phyloP scores from a whole-genome alignment of 2,113 vertebrate species.

The Cynocephalus volans region DNA sequence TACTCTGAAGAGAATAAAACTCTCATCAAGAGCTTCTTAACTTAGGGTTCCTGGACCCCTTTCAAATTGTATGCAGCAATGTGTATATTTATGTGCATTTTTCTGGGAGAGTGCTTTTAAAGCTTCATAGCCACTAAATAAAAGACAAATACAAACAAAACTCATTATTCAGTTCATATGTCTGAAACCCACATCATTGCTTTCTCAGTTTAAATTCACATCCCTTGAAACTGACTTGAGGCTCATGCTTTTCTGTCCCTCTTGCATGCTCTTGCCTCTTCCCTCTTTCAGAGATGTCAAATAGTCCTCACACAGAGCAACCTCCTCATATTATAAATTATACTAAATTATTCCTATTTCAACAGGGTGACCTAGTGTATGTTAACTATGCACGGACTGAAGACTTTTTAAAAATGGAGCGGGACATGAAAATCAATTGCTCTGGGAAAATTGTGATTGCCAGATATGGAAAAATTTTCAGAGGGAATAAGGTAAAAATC shows the following conservation, averaged over 20 bases:
- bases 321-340: background rate
- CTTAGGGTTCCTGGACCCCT: background rate
- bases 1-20: background rate
- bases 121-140: background rate
- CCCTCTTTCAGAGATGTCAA: background rate
- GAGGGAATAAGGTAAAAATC: conserved; percentile 96
- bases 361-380: conserved; percentile 96
- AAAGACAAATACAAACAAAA: background rate
- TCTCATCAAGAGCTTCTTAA: background rate
- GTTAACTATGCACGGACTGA: conserved; percentile 97
- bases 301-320: background rate
- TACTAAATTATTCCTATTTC: conserved; percentile 33
- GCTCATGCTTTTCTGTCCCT: background rate
- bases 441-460: conserved; percentile 96
- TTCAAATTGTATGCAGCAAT: background rate
- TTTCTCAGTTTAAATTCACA: background rate
- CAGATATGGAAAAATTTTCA: conserved; percentile 98
- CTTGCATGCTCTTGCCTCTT: background rate
- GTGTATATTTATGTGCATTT: background rate
- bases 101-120: background rate
- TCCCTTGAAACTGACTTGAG: background rate
- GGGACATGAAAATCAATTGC: conserved; percentile 93
- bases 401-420: conserved; percentile 94
- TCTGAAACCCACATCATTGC: background rate
- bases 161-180: background rate